Base-by-base conservation (phyloP, 2,888 invertebrate species). In the Harpagoxenus sublaevis region DNA sequence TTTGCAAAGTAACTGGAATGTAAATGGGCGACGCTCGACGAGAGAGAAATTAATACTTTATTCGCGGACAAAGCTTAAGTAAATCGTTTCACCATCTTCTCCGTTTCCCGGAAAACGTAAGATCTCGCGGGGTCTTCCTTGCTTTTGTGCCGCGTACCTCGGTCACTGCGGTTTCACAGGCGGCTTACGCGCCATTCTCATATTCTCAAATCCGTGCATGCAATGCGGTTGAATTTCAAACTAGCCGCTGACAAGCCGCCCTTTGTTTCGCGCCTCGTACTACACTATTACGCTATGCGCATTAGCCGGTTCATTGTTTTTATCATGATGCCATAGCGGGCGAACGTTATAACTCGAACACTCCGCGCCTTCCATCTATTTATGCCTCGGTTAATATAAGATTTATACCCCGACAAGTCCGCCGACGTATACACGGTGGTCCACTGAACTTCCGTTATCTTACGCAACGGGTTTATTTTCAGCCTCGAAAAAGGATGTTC, bases 151-250 rank as follows among this genome's bases (percentile, higher is more conserved):
- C 53, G n/a, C 73, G 51, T n/a, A 55, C 35, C 71, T 60, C 74
- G 62, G 60, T 48, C 48, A 35, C 35, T 71, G 79, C 71, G 48
- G 79, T 51, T 79, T 79, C 79, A 51, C 73, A 70, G 70, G 39
- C 83, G 73, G 87, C 86, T 89, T 86, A 88, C 84, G 62, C 86
- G 81, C 78, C 62, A 66, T 82, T 87, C 83, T 87, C 87, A 84
- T 89, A 89, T 82, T 84, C 78, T 74, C 70, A 79, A 87, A 79
- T 89, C 84, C 84, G 86, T 79, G 78, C 77, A 89, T 82, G 86
- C 84, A 84, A 89, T 89, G 87, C 87, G 84, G 68, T 86, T 87
- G 86, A 89, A 86, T 88, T 89, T 89, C 88, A 87, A 87, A 82
- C 87, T 88, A 88, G 86, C 89, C 86, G 83, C 85, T 89, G 88